Conservation (phyloP, 2,113 vertebrate genomes). For the Deroptyus accipitrinus region DNA sequence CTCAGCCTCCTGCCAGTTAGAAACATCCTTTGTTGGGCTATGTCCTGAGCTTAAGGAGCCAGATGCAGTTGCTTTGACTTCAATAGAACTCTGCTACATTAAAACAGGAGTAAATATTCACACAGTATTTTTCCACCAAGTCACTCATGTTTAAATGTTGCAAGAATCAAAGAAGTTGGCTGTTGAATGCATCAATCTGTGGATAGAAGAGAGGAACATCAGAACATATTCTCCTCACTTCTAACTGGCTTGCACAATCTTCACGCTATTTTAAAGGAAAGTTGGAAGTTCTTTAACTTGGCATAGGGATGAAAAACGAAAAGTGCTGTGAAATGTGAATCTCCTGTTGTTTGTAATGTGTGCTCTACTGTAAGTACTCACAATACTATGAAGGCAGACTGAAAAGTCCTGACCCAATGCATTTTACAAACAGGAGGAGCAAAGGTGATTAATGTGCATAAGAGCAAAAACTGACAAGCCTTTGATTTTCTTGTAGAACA, state of each 20-base stretch:
- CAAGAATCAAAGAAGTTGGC: conserved; percentile 3
- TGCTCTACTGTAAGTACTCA: not conserved
- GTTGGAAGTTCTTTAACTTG: not conserved
- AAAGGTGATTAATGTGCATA: conserved; percentile 62
- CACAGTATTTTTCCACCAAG: not conserved
- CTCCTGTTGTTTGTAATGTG: not conserved
- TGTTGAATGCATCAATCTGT: not conserved
- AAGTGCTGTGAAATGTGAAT: not conserved
- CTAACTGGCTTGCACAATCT: not conserved
- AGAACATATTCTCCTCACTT: not conserved
- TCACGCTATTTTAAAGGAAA: not conserved
- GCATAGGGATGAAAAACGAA: not conserved
- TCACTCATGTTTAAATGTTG: not conserved
- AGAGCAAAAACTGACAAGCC: conserved; percentile 48
- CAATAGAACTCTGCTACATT: not conserved
- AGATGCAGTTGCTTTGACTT: not conserved
- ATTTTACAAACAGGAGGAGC: conserved; percentile 13
- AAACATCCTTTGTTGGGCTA: not conserved
- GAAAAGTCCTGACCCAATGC: not conserved
- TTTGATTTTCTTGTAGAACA: conserved; percentile 46
- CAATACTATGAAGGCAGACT: not conserved
- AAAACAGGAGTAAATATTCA: conserved; percentile 36
- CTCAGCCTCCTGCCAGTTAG: not conserved
- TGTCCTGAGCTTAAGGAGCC: not conserved
- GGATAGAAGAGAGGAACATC: not conserved